Conservation (phyloP, 1,140 invertebrate genomes). For the Mercenaria mercenaria region DNA sequence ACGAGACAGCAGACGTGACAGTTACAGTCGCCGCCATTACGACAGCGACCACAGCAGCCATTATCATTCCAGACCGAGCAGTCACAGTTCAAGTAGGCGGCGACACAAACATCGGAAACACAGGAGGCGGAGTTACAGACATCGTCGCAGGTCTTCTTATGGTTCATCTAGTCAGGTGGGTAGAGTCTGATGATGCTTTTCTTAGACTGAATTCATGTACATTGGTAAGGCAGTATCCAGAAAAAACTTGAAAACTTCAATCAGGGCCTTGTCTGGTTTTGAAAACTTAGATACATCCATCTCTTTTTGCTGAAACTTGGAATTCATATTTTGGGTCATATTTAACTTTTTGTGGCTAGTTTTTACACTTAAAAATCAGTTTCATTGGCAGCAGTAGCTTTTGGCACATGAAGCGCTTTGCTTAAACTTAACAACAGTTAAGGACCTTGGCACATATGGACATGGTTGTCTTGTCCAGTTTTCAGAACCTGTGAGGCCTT, state of each 20-base stretch:
- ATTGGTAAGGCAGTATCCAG: neutral
- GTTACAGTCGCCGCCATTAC: conserved; percentile 61
- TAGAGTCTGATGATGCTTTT: conserved; percentile 34
- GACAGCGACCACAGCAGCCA: conserved; percentile 66
- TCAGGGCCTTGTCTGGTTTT: neutral
- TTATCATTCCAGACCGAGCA: conserved; percentile 68
- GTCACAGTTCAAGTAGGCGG: conserved; percentile 60
- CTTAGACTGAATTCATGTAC: neutral
- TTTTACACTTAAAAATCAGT: too few relatives aligned
- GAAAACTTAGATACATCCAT: neutral
- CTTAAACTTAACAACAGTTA: too few relatives aligned
- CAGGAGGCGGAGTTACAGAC: conserved; percentile 68
- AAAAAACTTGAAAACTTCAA: neutral
- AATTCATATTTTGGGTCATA: too few relatives aligned
- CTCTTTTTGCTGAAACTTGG: too few relatives aligned
- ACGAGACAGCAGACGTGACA: conserved; percentile 33
- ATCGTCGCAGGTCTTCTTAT: conserved; percentile 60
- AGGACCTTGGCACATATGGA: too few relatives aligned
- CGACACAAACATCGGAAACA: conserved; percentile 64
- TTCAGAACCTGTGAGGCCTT: too few relatives aligned
- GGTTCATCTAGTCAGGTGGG: conserved; percentile 73
- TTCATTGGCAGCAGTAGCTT: too few relatives aligned
- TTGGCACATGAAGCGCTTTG: too few relatives aligned
- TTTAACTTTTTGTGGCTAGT: too few relatives aligned
- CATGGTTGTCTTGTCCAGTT: too few relatives aligned